Conservation (phyloP, 2,888 invertebrate genomes). For the Sinotaia quadrata region DNA sequence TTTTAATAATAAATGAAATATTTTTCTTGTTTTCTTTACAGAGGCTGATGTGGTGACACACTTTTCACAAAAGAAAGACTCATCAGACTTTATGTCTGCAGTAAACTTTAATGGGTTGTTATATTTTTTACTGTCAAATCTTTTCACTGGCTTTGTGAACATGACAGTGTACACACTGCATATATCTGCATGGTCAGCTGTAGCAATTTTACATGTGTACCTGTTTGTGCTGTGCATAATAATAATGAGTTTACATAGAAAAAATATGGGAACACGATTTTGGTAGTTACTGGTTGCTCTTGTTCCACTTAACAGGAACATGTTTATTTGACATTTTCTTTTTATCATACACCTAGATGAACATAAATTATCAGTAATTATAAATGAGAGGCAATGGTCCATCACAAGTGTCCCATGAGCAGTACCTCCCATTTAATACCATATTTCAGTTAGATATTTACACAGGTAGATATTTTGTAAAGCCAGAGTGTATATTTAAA, state of each 20-base stretch:
- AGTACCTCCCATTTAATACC: no score
- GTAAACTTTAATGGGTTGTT: constrained; percentile 86
- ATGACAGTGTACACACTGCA: constrained; percentile 78
- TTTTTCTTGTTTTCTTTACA: no score
- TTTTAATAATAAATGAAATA: no score
- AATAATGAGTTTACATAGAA: constrained; percentile 39
- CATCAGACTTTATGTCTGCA: constrained; percentile 76
- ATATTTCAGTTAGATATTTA: no score
- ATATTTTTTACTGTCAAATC: constrained; percentile 88
- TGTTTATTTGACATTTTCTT: no score
- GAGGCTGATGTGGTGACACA: not conserved
- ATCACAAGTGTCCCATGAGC: no score
- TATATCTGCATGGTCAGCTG: constrained; percentile 41
- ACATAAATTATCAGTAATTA: no score
- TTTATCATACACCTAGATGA: no score
- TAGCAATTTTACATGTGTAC: constrained; percentile 57
- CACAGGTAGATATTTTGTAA: no score
- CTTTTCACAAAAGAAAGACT: not conserved
- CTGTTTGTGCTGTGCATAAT: constrained; percentile 51
- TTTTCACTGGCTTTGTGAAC: constrained; percentile 88
- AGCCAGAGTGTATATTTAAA: no score
- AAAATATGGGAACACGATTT: constrained; percentile 49
- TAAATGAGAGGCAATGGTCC: no score
- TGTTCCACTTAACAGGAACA: not conserved
- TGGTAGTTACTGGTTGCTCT: constrained; percentile 40